These are phyloP conservation scores for Euglossa dilemma DNA, from an alignment of 1,140 invertebrate species.

Conservation along the genomic window DNA sequence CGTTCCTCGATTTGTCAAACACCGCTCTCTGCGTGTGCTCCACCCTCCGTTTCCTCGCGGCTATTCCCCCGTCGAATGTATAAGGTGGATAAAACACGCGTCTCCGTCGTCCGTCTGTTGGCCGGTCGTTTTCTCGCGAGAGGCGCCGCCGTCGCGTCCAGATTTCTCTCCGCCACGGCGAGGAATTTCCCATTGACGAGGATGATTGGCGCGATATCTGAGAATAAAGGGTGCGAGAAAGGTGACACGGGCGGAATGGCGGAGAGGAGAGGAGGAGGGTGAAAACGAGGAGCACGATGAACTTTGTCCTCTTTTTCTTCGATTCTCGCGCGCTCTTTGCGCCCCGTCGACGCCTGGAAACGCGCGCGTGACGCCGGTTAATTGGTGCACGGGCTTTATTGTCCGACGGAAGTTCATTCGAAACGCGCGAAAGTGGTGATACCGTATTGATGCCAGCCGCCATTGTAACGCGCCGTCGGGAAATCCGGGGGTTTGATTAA, in stretches of 20 bases:
- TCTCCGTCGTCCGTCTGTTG: conserved; percentile 19
- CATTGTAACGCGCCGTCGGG: conserved; percentile 35
- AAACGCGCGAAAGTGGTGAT: conserved; percentile 33
- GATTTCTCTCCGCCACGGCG: conserved; percentile 3
- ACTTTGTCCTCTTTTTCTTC: conserved; percentile 8
- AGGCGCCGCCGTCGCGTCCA: neutral
- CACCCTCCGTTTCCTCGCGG: neutral
- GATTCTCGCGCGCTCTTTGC: neutral
- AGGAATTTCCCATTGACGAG: conserved; percentile 36
- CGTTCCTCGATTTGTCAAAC: conserved; percentile 29
- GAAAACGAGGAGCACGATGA: neutral
- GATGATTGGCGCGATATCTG: conserved; percentile 41
- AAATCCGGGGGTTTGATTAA: conserved; percentile 42
- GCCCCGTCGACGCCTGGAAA: neutral
- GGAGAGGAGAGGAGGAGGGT: neutral
- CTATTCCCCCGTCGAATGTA: neutral
- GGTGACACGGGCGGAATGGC: neutral
- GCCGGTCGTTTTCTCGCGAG: conserved; percentile 20
- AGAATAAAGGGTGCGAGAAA: conserved; percentile 23
- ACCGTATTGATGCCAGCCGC: conserved; percentile 19
- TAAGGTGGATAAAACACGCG: conserved; percentile 26
- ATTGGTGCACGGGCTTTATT: conserved; percentile 37
- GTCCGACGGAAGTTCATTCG: conserved; percentile 34
- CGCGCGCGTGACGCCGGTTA: conserved; percentile 34
- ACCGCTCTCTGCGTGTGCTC: neutral